These are phyloP conservation scores for Watsonalla binaria DNA, from an alignment of 2,888 invertebrate species.

Conservation along the genomic window DNA sequence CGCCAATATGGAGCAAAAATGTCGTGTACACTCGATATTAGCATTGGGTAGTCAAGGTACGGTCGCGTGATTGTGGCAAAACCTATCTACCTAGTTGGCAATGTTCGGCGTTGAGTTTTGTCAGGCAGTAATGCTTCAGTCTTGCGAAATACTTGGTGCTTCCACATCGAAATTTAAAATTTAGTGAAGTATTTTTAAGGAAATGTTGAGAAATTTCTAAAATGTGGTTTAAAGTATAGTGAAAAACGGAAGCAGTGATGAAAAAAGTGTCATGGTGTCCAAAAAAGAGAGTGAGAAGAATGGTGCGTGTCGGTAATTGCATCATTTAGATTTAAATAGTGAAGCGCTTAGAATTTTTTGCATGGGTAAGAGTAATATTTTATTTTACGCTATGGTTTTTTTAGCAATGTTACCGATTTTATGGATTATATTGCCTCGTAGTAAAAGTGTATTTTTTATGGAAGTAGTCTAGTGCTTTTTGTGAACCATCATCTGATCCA, in stretches of 20 bases:
- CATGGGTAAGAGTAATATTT: conserved; percentile 28
- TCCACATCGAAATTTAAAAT: conserved; percentile 27
- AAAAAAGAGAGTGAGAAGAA: conserved; percentile 60
- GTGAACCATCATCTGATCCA: conserved; percentile 24
- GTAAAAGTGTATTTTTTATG: too few species aligned
- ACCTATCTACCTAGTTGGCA: conserved; percentile 67
- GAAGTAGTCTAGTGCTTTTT: too few species aligned
- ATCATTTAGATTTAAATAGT: conserved; percentile 39
- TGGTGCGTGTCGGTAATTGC: conserved; percentile 49
- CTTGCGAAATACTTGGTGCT: conserved; percentile 59
- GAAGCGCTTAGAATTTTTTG: conserved; percentile 39
- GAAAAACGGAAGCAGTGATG: conserved; percentile 23
- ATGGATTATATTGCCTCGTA: too few species aligned
- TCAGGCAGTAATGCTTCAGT: conserved; percentile 58
- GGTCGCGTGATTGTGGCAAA: conserved; percentile 69
- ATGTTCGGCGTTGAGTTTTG: conserved; percentile 53
- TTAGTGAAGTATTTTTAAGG: conserved; percentile 1
- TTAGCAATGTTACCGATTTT: too few species aligned
- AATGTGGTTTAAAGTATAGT: conserved; percentile 6
- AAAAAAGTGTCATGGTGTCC: conserved; percentile 47
- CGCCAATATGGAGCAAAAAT: conserved; percentile 13
- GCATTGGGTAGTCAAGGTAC: conserved; percentile 38
- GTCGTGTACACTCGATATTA: conserved; percentile 47
- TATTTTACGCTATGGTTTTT: not conserved
- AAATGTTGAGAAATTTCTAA: conserved; percentile 4